Evolutionary conservation across 2,888 invertebrate genomes (phyloP).

Genomic region (Macrostomum cliftonense): DNA sequence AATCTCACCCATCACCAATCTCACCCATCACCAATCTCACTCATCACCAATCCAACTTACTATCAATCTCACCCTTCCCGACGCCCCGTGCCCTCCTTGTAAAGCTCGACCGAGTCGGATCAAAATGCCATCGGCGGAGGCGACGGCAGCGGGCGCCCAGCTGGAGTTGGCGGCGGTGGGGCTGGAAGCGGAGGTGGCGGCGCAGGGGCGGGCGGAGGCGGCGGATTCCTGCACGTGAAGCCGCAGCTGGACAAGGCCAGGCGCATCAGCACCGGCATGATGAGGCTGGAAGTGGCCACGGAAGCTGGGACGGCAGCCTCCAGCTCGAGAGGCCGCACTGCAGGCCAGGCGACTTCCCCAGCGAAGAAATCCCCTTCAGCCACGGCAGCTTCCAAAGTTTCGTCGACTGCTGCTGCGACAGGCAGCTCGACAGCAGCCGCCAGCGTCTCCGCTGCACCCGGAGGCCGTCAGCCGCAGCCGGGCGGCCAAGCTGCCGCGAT

Average conservation of each 20-base stretch:
- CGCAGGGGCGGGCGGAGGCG: conserved; percentile 4
- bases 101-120: too few species aligned
- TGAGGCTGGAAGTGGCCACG: conserved; percentile 39
- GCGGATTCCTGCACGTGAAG: conserved; percentile 24
- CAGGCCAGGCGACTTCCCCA: too few species aligned
- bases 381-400: too few species aligned
- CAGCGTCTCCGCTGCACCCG: neutral
- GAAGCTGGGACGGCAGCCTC: conserved; percentile 16
- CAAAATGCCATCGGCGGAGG: too few species aligned
- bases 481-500: neutral
- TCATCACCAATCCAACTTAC: too few species aligned
- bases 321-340: neutral
- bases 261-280: conserved; percentile 61
- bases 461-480: neutral
- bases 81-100: too few species aligned
- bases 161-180: conserved; percentile 8
- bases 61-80: too few species aligned
- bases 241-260: conserved; percentile 39
- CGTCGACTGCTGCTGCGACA: neutral
- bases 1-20: too few species aligned
- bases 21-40: too few species aligned
- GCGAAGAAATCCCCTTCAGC: too few species aligned
- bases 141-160: conserved; percentile 5
- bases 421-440: conserved; percentile 5
- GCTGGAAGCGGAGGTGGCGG: conserved; percentile 8